These are phyloP conservation scores for Chionis minor DNA, from an alignment of 2,113 vertebrate species.

Conservation along the genomic window DNA sequence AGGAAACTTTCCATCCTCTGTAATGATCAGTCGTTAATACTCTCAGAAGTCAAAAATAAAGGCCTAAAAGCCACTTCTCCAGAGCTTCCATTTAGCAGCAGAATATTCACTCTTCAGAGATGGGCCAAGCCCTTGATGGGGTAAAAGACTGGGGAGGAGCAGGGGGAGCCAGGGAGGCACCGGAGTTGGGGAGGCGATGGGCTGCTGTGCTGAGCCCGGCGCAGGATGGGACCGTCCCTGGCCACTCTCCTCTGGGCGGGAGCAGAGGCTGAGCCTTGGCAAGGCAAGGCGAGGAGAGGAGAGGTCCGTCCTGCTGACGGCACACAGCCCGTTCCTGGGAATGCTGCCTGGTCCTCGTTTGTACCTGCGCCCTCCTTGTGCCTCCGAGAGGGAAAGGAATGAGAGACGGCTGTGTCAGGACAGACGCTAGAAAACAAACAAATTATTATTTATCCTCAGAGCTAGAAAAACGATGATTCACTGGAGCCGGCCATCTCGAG, in stretches of 20 bases:
- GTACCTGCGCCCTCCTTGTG: too few relatives aligned
- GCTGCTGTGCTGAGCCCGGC: too few relatives aligned
- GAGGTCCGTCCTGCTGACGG: fast-evolving
- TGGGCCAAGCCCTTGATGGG: fast-evolving
- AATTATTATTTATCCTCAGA: neutral
- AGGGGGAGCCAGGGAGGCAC: too few relatives aligned
- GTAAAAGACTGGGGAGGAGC: neutral
- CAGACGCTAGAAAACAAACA: neutral
- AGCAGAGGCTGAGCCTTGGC: too few relatives aligned
- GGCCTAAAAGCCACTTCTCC: neutral
- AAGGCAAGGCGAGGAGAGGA: neutral
- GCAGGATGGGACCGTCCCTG: too few relatives aligned
- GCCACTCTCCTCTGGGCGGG: too few relatives aligned
- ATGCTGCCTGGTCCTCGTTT: neutral
- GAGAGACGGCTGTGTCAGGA: neutral
- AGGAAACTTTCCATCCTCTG: neutral
- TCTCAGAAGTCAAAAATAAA: neutral
- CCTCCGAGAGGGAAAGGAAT: neutral
- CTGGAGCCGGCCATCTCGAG: neutral
- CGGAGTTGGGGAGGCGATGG: fast-evolving
- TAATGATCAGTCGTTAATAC: neutral
- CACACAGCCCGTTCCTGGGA: fast-evolving
- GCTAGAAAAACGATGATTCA: neutral
- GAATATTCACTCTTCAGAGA: neutral
- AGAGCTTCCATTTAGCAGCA: neutral